Evolutionary conservation across 2,113 vertebrate genomes (phyloP).

Genomic region (Eudyptes chrysolophus): DNA sequence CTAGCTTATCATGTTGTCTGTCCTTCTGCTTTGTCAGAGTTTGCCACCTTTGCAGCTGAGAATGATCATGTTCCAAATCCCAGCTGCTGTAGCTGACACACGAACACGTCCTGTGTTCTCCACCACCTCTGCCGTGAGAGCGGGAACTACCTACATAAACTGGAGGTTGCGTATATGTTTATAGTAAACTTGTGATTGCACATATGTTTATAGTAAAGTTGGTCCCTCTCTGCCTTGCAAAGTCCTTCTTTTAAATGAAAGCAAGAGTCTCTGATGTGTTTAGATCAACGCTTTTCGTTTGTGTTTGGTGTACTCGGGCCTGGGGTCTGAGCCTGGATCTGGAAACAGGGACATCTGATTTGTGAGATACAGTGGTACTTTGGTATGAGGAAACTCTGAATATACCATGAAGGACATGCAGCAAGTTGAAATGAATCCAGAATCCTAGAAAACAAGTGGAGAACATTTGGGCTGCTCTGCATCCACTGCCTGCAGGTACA

Average conservation of each 20-base stretch:
- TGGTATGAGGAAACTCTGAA: not conserved
- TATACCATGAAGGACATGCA: not conserved
- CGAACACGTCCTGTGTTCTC: rapidly evolving
- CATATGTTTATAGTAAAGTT: not conserved
- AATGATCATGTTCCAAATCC: not conserved
- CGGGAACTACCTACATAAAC: not conserved
- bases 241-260: not conserved
- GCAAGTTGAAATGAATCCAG: not conserved
- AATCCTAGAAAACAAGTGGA: not conserved
- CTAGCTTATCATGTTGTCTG: not conserved
- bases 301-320: not conserved
- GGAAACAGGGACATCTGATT: not conserved
- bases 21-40: not conserved
- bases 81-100: not conserved
- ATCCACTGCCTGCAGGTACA: not conserved
- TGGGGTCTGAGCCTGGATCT: not conserved
- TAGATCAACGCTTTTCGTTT: not conserved
- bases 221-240: not conserved
- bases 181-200: not conserved
- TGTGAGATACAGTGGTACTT: not conserved
- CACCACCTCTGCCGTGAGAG: not conserved
- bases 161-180: not conserved
- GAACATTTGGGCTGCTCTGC: not conserved
- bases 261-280: not conserved
- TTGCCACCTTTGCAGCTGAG: not conserved